Conservation (phyloP, 2,113 vertebrate genomes). For the Chloebia gouldiae region DNA sequence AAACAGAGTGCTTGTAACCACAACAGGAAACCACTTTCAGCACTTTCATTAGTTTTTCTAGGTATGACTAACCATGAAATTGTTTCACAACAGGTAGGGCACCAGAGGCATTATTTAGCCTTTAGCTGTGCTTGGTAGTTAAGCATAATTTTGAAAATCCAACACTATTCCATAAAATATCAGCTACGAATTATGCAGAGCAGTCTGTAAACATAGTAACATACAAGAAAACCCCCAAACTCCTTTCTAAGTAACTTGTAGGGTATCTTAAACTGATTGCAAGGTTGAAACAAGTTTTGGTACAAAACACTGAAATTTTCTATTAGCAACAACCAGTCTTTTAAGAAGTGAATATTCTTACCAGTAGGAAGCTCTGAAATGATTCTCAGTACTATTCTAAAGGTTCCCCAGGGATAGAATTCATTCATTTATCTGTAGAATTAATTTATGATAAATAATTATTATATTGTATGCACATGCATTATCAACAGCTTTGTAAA, state of each 20-base stretch:
- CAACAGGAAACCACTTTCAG: conserved; percentile 10
- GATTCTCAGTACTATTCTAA: neutral
- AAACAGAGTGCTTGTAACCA: neutral
- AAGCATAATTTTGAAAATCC: neutral
- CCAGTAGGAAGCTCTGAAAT: neutral
- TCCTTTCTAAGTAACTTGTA: neutral
- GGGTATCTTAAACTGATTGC: neutral
- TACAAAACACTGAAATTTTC: neutral
- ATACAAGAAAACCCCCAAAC: neutral
- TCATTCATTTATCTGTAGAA: neutral
- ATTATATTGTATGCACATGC: neutral
- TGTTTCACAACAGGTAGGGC: neutral
- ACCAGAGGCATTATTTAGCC: neutral
- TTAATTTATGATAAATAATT: neutral
- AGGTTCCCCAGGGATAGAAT: neutral
- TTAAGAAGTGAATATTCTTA: neutral
- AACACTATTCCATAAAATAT: neutral
- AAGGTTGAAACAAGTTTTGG: neutral
- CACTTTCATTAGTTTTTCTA: conserved; percentile 17
- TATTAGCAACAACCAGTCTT: neutral
- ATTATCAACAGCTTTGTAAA: neutral
- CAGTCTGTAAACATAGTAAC: neutral
- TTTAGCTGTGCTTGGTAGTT: neutral
- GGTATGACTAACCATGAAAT: neutral
- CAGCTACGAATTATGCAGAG: neutral